Evolutionary conservation across 35 echinoderm and acorn worm genomes (phyloP).

Genomic region (Acanthaster planci): DNA sequence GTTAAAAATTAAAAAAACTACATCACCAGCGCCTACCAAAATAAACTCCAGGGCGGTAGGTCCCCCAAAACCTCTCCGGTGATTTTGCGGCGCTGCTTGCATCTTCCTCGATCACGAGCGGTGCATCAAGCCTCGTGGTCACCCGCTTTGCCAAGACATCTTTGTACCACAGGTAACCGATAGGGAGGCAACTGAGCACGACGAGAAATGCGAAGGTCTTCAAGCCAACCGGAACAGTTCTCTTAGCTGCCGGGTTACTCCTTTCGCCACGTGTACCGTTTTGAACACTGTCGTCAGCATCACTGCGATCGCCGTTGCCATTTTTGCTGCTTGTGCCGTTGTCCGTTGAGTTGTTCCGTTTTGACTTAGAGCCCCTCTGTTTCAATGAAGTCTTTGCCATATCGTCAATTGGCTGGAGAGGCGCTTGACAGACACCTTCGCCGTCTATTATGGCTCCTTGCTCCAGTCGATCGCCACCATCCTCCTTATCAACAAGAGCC

Average conservation of each 20-base stretch:
- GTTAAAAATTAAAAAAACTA: neutral
- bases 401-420: neutral
- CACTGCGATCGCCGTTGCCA: neutral
- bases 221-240: neutral
- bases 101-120: slow-evolving; percentile 62
- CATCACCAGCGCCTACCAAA: slow-evolving; percentile 56
- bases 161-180: slow-evolving; percentile 49
- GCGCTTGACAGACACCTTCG: too few relatives aligned
- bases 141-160: slow-evolving; percentile 51
- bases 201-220: slow-evolving; percentile 13
- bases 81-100: slow-evolving; percentile 36
- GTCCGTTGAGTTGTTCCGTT: neutral
- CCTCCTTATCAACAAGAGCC: too few relatives aligned
- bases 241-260: neutral
- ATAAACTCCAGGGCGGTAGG: slow-evolving; percentile 89
- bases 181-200: slow-evolving; percentile 30
- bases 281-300: neutral
- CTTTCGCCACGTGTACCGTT: neutral
- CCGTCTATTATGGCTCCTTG: too few relatives aligned
- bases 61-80: slow-evolving; percentile 91
- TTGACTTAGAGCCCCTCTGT: neutral
- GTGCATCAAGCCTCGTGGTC: slow-evolving; percentile 65
- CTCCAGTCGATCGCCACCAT: too few relatives aligned
- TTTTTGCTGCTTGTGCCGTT: neutral
- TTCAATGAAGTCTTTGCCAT: neutral